Base-by-base conservation (phyloP, 2,888 invertebrate species). In the Diaperis boleti region DNA sequence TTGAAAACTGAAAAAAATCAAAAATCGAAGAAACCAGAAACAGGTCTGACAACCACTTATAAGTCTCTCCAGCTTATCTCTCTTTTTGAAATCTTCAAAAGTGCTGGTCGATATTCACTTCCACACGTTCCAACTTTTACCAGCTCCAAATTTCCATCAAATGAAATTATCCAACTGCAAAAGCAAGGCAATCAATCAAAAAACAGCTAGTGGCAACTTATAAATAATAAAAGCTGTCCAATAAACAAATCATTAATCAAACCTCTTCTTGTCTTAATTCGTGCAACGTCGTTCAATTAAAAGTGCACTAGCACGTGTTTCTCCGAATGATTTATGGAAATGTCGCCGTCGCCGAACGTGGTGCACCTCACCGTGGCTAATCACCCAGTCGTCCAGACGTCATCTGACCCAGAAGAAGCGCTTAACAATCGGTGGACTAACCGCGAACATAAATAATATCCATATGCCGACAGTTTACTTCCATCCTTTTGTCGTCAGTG, bases 391-490 rank as follows among this genome's bases (percentile, higher is more conserved):
- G 52, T 8, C 52, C 39, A 52, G 39, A 52, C 39, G 39, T 52
- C 39, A 39, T 29, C 52, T 52, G 52, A 52, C 52, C 52, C 22
- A 10, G 22, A 52, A 52, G 39, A 39, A 37, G 39, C 37, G 31
- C 13, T 22, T 37, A 52, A 52, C 52, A 39, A 52, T 52, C 22
- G 29, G 52, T 41, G 18, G 33, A 20, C 29, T 42, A 49, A 62
- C 62, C 62, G 52, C 62, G 59, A 52, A 50, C 62, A 50, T 62
- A 62, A 62, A 62, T 62, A 62, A 62, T 62, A 57, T 57, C 45
- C 62, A 62, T 57, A 59, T 62, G 62, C 50, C 55, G 62, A 31
- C 49, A 29, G 54, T 49, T 42, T 57, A 33, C 14, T 47, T 50
- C 57, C 18, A 49, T 62, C 57, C 57, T 62, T 57, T 11, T 50